These are phyloP conservation scores for Pampus argenteus DNA, from an alignment of 2,797 vertebrate species.

Conservation along the genomic window DNA sequence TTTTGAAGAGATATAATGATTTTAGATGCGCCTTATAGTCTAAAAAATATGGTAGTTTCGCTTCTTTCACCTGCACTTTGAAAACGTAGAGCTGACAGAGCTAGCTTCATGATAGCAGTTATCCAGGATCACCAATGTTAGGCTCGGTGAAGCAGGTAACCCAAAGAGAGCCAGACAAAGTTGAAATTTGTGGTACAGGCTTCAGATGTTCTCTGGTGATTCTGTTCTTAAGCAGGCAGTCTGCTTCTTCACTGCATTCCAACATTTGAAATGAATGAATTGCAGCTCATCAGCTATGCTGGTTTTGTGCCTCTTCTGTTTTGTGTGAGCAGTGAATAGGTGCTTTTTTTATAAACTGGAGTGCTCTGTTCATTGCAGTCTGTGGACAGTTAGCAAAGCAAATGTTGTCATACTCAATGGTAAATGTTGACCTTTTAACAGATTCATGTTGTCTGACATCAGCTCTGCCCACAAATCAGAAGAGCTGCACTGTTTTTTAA, in stretches of 20 bases:
- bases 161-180: too few relatives aligned
- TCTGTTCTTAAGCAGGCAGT: not conserved
- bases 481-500: constrained; percentile 15
- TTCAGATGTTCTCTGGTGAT: not conserved
- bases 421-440: constrained; percentile 64
- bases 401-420: constrained; percentile 42
- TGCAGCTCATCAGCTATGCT: constrained; percentile 11
- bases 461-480: constrained; percentile 23
- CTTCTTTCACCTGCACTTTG: too few relatives aligned
- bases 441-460: constrained; percentile 48
- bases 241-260: constrained; percentile 1
- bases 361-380: constrained; percentile 37
- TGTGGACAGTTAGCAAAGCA: constrained; percentile 46
- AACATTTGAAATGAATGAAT: constrained; percentile 9
- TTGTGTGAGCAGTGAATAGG: constrained; percentile 42
- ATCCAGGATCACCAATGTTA: not conserved
- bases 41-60: too few relatives aligned
- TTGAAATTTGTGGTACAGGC: too few relatives aligned
- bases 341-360: constrained; percentile 45
- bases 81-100: too few relatives aligned
- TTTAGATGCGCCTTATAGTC: too few relatives aligned
- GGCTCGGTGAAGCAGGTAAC: not conserved
- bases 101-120: not conserved
- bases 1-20: too few relatives aligned
- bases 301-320: constrained; percentile 31